Conservation (phyloP, 2,113 vertebrate genomes). For the Plestiodon gilberti region DNA sequence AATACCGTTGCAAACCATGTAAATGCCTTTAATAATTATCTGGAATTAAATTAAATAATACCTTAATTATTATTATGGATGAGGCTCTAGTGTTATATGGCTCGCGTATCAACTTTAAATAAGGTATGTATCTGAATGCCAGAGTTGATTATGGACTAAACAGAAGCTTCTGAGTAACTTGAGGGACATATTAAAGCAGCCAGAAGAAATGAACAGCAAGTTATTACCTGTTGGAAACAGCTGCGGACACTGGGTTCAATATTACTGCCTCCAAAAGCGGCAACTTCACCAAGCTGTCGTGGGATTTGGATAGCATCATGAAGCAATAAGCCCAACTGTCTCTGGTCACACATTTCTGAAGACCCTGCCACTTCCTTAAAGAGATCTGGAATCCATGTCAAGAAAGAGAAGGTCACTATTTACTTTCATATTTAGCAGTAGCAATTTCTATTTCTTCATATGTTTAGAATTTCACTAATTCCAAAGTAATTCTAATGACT, state of each 20-base stretch:
- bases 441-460: neutral
- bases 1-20: no score
- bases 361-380: constrained; percentile 92
- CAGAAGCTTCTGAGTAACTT: neutral
- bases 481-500: neutral
- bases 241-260: constrained; percentile 97
- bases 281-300: constrained; percentile 93
- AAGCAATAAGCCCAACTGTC: constrained; percentile 91
- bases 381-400: constrained; percentile 78
- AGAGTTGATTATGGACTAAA: neutral
- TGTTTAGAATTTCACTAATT: neutral
- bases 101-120: no score
- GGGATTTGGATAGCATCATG: constrained; percentile 97
- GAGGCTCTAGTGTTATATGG: neutral
- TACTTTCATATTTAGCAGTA: neutral
- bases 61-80: neutral
- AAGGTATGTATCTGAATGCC: neutral
- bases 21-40: neutral
- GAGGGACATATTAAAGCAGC: neutral
- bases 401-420: neutral
- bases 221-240: constrained; percentile 92
- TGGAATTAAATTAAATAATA: no score
- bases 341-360: constrained; percentile 92
- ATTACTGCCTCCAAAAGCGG: constrained; percentile 96
- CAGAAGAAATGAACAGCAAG: neutral